These are phyloP conservation scores for Oreochromis mossambicus DNA, from an alignment of 2,797 vertebrate genomes.

Conservation along the genomic window DNA sequence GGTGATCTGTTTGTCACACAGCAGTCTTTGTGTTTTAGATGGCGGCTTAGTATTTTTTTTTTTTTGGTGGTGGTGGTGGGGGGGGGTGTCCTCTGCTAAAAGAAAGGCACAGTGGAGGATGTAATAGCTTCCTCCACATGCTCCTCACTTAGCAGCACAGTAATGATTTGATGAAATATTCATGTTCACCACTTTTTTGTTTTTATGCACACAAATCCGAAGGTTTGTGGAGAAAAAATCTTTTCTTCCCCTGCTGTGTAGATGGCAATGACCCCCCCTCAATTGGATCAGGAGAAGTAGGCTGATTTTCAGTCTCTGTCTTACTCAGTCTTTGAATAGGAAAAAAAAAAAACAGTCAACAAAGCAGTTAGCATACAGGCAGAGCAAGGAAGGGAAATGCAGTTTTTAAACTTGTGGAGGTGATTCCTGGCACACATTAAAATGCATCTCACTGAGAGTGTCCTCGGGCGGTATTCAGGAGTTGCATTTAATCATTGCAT, in stretches of 20 bases:
- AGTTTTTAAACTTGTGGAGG: slow-evolving; percentile 28
- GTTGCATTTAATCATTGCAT: background rate
- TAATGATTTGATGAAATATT: background rate
- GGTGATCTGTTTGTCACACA: slow-evolving; percentile 10
- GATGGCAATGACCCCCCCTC: background rate
- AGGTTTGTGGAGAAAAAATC: background rate
- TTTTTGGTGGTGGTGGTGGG: too few species aligned
- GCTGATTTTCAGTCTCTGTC: background rate
- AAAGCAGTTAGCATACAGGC: slow-evolving; percentile 14
- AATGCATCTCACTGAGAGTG: slow-evolving; percentile 18
- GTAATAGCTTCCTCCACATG: background rate
- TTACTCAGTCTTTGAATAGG: background rate
- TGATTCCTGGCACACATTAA: slow-evolving; percentile 16
- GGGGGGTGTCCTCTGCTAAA: background rate
- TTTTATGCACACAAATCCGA: background rate
- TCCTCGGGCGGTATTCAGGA: background rate
- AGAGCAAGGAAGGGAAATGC: slow-evolving; percentile 22
- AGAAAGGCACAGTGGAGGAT: background rate
- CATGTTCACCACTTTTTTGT: background rate
- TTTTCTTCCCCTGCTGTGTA: background rate
- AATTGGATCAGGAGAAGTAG: background rate
- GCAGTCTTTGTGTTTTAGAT: background rate
- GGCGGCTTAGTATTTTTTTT: background rate
- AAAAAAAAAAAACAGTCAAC: slow-evolving; percentile 20
- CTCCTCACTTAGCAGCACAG: background rate